These are phyloP conservation scores for Scaptodrosophila lebanonensis DNA, from an alignment of 1,140 invertebrate genomes.

Conservation along the genomic window DNA sequence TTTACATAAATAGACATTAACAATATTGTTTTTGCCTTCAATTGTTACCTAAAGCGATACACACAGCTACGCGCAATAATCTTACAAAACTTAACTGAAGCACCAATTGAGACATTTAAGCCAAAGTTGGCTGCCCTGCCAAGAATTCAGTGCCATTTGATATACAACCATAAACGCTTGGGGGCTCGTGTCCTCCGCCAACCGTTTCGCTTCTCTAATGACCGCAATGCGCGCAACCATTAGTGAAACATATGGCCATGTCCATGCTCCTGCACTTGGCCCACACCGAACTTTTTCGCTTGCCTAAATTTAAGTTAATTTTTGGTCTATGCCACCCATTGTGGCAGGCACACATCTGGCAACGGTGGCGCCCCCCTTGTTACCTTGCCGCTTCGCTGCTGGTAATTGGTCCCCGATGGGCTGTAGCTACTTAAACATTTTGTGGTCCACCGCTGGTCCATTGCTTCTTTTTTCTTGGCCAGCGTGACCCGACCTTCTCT, in stretches of 20 bases:
- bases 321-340: slow-evolving; percentile 41
- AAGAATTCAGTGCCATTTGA: not conserved
- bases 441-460: slow-evolving; percentile 20
- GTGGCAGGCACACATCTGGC: no score
- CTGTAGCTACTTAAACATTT: slow-evolving; percentile 66
- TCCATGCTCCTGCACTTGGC: slow-evolving; percentile 29
- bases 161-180: no score
- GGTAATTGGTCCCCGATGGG: slow-evolving; percentile 68
- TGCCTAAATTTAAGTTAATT: slow-evolving; percentile 64
- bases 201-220: slow-evolving; percentile 48
- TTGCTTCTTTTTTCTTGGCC: not conserved
- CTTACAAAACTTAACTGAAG: no score
- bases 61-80: no score
- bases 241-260: slow-evolving; percentile 69
- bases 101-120: no score
- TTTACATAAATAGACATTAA: no score
- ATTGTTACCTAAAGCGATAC: no score
- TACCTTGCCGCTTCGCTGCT: slow-evolving; percentile 42
- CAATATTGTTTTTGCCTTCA: no score
- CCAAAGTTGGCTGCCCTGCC: slow-evolving; percentile 23
- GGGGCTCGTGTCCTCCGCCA: slow-evolving; percentile 17
- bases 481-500: not conserved
- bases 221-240: slow-evolving; percentile 70
- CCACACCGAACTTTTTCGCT: slow-evolving; percentile 55
- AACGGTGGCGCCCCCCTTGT: slow-evolving; percentile 56